Evolutionary conservation across 1,140 invertebrate genomes (phyloP).

Genomic region (Colletes gigas): DNA sequence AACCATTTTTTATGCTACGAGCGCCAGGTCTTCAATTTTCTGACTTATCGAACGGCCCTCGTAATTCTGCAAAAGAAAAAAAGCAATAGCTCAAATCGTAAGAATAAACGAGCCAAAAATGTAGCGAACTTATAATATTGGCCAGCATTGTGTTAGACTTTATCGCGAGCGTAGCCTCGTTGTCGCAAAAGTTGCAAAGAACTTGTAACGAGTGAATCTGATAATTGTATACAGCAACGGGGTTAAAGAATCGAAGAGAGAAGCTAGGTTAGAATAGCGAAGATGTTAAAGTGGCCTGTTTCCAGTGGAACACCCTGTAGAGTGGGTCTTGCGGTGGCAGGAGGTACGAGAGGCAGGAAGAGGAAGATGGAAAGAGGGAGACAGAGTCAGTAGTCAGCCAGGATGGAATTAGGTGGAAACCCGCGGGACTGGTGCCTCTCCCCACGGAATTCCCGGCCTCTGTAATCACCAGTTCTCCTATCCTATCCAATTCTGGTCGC

Average conservation of each 20-base stretch:
- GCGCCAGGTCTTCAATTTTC: too few relatives aligned
- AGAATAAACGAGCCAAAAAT: too few relatives aligned
- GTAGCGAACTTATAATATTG: too few relatives aligned
- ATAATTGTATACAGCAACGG: background rate
- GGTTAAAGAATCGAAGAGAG: background rate
- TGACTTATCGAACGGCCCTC: too few relatives aligned
- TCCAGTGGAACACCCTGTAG: constrained; percentile 4
- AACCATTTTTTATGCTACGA: too few relatives aligned
- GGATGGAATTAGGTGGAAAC: constrained; percentile 79
- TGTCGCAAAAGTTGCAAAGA: too few relatives aligned
- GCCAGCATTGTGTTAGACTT: too few relatives aligned
- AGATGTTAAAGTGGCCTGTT: too few relatives aligned
- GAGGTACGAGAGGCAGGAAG: background rate
- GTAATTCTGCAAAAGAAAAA: too few relatives aligned
- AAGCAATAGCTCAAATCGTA: too few relatives aligned
- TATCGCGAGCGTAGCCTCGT: too few relatives aligned
- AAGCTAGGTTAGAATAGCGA: constrained; percentile 8
- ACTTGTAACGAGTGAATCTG: too few relatives aligned
- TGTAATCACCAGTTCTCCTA: constrained; percentile 79
- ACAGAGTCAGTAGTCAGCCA: constrained; percentile 74
- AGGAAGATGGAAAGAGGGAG: constrained; percentile 45
- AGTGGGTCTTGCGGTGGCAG: constrained; percentile 1
- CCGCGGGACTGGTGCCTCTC: constrained; percentile 72
- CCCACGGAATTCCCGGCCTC: constrained; percentile 74
- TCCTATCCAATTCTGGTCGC: constrained; percentile 76